A percentile compares a stretch with the other conserved stretches of the same genome.
phyloP scores from a whole-genome alignment of 1,140 invertebrate species.

The Dendrolimus punctatus region DNA sequence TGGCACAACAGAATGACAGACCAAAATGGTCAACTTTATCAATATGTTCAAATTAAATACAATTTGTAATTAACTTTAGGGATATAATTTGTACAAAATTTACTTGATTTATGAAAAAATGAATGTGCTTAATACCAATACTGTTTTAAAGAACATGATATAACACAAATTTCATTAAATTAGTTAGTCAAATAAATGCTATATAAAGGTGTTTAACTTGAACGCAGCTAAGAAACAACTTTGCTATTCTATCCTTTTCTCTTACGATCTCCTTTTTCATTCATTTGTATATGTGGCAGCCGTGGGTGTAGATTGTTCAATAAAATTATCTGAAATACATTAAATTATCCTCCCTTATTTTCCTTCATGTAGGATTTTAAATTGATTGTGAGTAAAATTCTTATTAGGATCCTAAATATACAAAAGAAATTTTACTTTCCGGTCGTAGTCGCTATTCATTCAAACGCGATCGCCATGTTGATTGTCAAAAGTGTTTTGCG shows the following conservation, averaged over 20 bases:
- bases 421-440: slow-evolving; percentile 16
- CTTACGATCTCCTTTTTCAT: slow-evolving; percentile 41
- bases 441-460: slow-evolving; percentile 48
- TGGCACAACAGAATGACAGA: no score
- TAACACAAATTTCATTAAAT: no score
- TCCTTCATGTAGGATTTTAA: slow-evolving; percentile 62
- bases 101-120: no score
- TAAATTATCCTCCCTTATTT: slow-evolving; percentile 33
- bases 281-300: slow-evolving; percentile 69
- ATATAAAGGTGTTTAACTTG: not conserved
- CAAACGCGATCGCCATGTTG: slow-evolving; percentile 65
- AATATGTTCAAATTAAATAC: no score
- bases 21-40: no score
- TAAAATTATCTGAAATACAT: slow-evolving; percentile 42
- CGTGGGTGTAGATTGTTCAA: slow-evolving; percentile 47
- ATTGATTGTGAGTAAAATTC: slow-evolving; percentile 48
- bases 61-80: no score
- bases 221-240: slow-evolving; percentile 22
- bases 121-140: no score
- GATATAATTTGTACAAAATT: no score
- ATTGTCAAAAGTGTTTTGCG: slow-evolving; percentile 68
- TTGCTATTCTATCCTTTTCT: slow-evolving; percentile 18
- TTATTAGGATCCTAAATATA: not conserved
- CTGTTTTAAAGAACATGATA: no score
- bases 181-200: no score